Evolutionary conservation across 2,888 invertebrate genomes (phyloP).

Genomic region (Trypoxylon attenuatum): DNA sequence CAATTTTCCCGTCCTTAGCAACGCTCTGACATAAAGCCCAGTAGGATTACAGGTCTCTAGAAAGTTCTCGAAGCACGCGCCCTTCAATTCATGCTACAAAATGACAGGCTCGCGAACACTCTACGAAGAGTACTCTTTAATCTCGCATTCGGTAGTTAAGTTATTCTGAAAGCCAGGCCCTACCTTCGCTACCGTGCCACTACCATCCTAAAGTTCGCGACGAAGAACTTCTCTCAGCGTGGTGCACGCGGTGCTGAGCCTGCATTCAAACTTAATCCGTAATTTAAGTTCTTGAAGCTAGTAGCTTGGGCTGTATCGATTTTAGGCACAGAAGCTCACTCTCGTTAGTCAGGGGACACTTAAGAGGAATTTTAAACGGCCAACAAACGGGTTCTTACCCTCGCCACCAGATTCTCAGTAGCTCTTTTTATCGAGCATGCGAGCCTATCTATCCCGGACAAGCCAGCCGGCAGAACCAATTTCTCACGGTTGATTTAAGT

Average conservation of each 20-base stretch:
- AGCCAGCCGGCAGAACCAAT: too few species aligned
- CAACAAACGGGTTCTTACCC: slow-evolving; percentile 11
- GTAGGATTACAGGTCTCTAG: too few species aligned
- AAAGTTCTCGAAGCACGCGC: too few species aligned
- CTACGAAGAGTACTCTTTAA: too few species aligned
- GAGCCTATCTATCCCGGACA: too few species aligned
- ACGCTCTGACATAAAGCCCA: too few species aligned
- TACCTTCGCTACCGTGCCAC: background rate
- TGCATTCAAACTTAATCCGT: slow-evolving; percentile 47
- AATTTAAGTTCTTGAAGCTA: slow-evolving; percentile 51
- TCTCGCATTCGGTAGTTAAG: too few species aligned
- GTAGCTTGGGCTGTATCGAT: slow-evolving; percentile 28
- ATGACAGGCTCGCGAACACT: too few species aligned
- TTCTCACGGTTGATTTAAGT: slow-evolving; percentile 51
- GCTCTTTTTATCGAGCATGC: background rate
- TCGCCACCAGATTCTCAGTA: background rate
- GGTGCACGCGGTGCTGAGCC: slow-evolving; percentile 17
- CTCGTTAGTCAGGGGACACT: slow-evolving; percentile 10
- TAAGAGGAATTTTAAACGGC: slow-evolving; percentile 18
- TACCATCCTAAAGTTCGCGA: slow-evolving; percentile 13
- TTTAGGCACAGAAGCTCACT: background rate
- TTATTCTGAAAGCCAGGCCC: slow-evolving; percentile 11
- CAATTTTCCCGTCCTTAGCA: too few species aligned
- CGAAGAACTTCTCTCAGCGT: slow-evolving; percentile 26
- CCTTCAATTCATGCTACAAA: too few species aligned